These are phyloP conservation scores for Acanthococcus lagerstroemiae DNA, from an alignment of 2,888 invertebrate species.

Conservation along the genomic window DNA sequence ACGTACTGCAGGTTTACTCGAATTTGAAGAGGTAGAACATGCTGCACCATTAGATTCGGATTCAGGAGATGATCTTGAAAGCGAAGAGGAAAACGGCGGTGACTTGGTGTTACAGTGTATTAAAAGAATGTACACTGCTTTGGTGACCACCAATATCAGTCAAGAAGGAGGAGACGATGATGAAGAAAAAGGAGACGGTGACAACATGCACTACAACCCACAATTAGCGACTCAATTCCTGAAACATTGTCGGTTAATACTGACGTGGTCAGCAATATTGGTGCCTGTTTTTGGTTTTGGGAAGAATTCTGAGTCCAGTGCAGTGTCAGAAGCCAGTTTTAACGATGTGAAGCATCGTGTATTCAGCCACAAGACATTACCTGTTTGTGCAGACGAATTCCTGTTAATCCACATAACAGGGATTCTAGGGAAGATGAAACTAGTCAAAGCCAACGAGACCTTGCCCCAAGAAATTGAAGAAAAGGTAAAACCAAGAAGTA, in stretches of 20 bases:
- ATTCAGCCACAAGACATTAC: background rate
- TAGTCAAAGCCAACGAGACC: too few species aligned
- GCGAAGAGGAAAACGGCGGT: too few species aligned
- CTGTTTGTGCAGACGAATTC: background rate
- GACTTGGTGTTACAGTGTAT: too few species aligned
- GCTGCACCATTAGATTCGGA: background rate
- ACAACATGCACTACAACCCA: background rate
- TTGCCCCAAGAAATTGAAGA: too few species aligned
- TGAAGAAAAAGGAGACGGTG: background rate
- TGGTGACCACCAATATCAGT: too few species aligned
- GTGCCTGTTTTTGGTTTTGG: background rate
- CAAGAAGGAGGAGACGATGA: too few species aligned
- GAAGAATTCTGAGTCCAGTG: background rate
- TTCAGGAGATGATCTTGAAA: slow-evolving; percentile 10
- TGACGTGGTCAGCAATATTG: background rate
- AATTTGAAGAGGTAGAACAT: background rate
- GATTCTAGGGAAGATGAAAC: too few species aligned
- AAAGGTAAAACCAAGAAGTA: too few species aligned
- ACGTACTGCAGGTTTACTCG: background rate
- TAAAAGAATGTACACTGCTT: background rate
- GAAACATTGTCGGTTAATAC: background rate
- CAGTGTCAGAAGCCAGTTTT: background rate
- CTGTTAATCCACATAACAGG: background rate
- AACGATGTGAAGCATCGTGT: background rate
- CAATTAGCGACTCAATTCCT: background rate